phyloP scores from a whole-genome alignment of 2,888 invertebrate genomes.

The Sphaeridia pumilis region DNA sequence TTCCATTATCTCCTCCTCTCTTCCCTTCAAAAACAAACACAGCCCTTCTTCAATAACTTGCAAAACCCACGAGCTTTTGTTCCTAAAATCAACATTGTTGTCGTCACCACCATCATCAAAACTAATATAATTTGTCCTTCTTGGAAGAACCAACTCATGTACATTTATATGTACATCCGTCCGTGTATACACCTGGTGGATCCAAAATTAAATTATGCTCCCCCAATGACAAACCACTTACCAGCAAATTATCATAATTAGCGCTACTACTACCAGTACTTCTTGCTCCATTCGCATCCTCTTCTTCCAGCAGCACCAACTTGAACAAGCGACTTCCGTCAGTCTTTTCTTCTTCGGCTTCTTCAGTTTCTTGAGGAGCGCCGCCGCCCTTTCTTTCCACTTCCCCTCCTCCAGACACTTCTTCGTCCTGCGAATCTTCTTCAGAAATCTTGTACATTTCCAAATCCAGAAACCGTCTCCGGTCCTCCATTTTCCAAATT shows the following conservation, averaged over 20 bases:
- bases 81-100: background rate
- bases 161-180: too few species aligned
- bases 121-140: too few species aligned
- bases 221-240: background rate
- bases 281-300: slow-evolving; percentile 44
- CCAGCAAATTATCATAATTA: background rate
- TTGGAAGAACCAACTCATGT: background rate
- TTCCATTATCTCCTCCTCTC: slow-evolving; percentile 47
- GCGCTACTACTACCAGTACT: background rate
- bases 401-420: slow-evolving; percentile 15
- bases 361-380: background rate
- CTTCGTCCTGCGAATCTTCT: slow-evolving; percentile 35
- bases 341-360: slow-evolving; percentile 9
- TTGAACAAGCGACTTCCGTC: slow-evolving; percentile 23
- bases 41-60: too few species aligned
- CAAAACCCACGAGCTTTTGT: background rate
- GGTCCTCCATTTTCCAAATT: slow-evolving; percentile 17
- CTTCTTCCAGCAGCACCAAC: slow-evolving; percentile 16
- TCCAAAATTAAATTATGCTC: background rate
- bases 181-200: background rate
- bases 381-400: background rate
- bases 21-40: slow-evolving; percentile 38
- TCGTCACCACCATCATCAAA: background rate
- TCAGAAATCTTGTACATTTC: slow-evolving; percentile 36
- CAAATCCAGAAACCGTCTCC: slow-evolving; percentile 27